Evolutionary conservation across 2,797 vertebrate genomes (phyloP), one percentile per base, ranked within the genome.

Genomic region (Jordanella pulchra): DNA sequence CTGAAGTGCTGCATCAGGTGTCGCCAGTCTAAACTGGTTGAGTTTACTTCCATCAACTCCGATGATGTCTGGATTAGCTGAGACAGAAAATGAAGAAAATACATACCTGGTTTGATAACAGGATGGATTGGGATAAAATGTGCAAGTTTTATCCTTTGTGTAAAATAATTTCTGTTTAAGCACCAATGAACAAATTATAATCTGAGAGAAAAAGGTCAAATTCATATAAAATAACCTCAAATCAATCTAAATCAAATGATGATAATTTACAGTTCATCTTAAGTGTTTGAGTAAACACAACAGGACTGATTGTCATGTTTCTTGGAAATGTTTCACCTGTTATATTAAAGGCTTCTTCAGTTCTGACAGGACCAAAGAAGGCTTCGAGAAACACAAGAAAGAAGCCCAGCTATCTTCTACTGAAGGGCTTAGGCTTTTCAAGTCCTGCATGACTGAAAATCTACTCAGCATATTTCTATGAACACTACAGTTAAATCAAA

Each of bases 51-150:
- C 72, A 97, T 91, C 11, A 94, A 14, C 71, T 97, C 95, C 73
- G 95, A 91, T 71, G 96, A 97, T 15, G 93, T 93, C 84, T 96
- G 95, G 63, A 97, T 90, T 51, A 98, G 87, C 96, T 98, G 71
- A 60, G 78, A 67, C 77, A 71, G 48, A 71, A 18, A 61, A 17
- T 14, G 12, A 44, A 65, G 17, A 28, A 44, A 17, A 56, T 28
- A 2, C 48, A 23, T 58, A 32, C 30, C 30, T 32, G 11, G 30
- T 58, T 58, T 32, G 28, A 15, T 11, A n/a, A n/a, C n/a, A n/a
- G n/a, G n/a, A n/a, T n/a, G n/a, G n/a, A n/a, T n/a, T n/a, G n/a
- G n/a, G 18, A 60, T 32, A 23, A 11, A 35, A 50, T 18, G 23
- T 50, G 48, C 21, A 48, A 18, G 18, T 60, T 18, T 32, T 60